Evolutionary conservation across 1,140 invertebrate genomes (phyloP).

Genomic region (Wiebesia pumilae): DNA sequence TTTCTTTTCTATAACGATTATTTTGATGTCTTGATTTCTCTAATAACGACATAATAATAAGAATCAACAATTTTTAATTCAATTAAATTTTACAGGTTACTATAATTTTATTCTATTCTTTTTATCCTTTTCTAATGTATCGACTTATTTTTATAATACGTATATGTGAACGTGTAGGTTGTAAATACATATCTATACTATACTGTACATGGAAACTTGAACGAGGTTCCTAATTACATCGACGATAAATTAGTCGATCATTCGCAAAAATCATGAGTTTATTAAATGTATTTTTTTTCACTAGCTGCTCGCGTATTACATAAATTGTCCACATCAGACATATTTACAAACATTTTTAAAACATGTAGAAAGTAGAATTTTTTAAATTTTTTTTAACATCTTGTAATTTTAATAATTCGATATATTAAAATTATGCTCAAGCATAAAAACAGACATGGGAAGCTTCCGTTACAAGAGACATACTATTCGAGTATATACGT

Average conservation of each 20-base stretch:
- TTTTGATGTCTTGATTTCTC: conserved; percentile 51
- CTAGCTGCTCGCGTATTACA: conserved; percentile 4
- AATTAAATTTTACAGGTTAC: conserved; percentile 60
- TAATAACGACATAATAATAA: conserved; percentile 64
- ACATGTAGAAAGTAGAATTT: conserved; percentile 27
- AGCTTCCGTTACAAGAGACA: neutral
- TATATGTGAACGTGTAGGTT: conserved; percentile 59
- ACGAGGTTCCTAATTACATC: conserved; percentile 39
- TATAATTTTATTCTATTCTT: conserved; percentile 63
- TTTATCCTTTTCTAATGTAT: conserved; percentile 56
- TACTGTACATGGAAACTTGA: conserved; percentile 68
- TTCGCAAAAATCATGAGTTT: conserved; percentile 53
- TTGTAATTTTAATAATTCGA: neutral
- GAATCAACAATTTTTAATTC: conserved; percentile 63
- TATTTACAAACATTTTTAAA: conserved; percentile 45
- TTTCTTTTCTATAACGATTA: conserved; percentile 51
- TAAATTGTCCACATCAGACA: conserved; percentile 43
- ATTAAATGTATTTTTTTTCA: conserved; percentile 29
- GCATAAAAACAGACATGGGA: conserved; percentile 20
- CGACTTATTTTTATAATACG: conserved; percentile 50
- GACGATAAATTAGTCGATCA: conserved; percentile 56
- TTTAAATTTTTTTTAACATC: neutral
- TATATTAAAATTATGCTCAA: conserved; percentile 23
- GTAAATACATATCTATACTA: conserved; percentile 61
- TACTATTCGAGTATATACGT: neutral